A percentile compares a stretch with the other conserved stretches of the same genome.
Conservation (phyloP, 2,888 invertebrate genomes). For the Mayetiola destructor region DNA sequence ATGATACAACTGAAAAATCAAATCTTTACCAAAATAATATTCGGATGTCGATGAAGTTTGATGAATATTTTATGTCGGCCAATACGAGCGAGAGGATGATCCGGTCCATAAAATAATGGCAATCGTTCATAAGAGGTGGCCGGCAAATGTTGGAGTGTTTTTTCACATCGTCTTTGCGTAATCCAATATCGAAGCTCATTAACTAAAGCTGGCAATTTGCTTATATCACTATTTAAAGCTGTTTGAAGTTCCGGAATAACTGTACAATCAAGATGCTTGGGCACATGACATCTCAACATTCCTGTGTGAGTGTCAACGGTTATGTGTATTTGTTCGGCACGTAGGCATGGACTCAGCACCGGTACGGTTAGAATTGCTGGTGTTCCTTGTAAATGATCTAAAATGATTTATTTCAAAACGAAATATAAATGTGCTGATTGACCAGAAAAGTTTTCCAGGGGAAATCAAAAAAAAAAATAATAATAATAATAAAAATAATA, state of each 20-base stretch:
- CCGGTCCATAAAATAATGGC: conserved; percentile 65
- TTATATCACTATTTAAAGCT: conserved; percentile 59
- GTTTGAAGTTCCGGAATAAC: conserved; percentile 65
- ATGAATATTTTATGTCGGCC: conserved; percentile 70
- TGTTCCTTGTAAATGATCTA: conserved; percentile 76
- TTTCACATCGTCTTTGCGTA: conserved; percentile 81
- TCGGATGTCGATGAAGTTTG: conserved; percentile 69
- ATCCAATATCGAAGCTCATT: conserved; percentile 74
- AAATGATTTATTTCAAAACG: conserved; percentile 17
- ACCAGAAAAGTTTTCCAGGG: too few species aligned
- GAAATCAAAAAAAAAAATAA: too few species aligned
- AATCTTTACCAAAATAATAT: conserved; percentile 57
- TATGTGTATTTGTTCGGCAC: conserved; percentile 82
- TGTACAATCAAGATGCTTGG: conserved; percentile 71
- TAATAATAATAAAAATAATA: background rate
- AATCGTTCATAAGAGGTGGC: conserved; percentile 74
- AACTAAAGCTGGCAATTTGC: conserved; percentile 49
- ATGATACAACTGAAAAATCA: background rate
- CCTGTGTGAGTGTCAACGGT: conserved; percentile 92
- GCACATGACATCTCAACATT: conserved; percentile 78
- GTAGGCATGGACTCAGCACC: conserved; percentile 73
- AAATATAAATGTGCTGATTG: too few species aligned
- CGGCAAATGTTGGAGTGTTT: conserved; percentile 85
- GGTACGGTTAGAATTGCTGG: conserved; percentile 87
- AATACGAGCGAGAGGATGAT: conserved; percentile 61